Evolutionary conservation across 2,797 vertebrate species (phyloP), one percentile per base, ranked within the genome.

Genomic region (Anas bernieri): DNA sequence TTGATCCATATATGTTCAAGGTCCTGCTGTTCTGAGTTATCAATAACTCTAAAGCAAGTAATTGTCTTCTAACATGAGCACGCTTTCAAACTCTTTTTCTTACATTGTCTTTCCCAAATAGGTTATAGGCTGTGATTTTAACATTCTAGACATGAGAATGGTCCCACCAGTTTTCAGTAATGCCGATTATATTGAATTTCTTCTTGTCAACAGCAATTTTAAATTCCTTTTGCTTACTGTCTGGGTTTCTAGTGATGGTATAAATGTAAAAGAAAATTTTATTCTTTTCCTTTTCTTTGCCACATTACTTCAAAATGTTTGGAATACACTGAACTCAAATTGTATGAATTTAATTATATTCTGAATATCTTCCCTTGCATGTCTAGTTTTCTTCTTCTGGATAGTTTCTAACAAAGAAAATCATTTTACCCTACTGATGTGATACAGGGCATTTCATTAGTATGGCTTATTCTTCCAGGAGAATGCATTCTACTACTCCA

Each of bases 21-120:
- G 41, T 68, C 68, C 68, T 94, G 72, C 58, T 82, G 35, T 85
- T 94, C 80, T 82, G 62, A 91, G 59, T 93, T 95, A 77, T 85
- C 75, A 62, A 28, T 67, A 90, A 68, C 43, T 84, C 63, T 41
- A 90, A 85, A 91, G 20, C 22, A 84, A 82, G 12, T 77, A 92
- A 92, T 87, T 93, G 28, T 12, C 41, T 87, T 85, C 81, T 72
- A 80, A 84, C 90, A 54, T 2, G 28, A 80, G 12, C 41, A 85
- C 14, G 15, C 10, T 70, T 85, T 12, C 41, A 80, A 46, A 1
- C 8, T 67, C 25, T 82, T 76, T 92, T 86, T 61, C 52, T 62
- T 76, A 50, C 8, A 22, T 9, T 83, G 7, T 17, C 28, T 74
- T 91, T 84, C 9, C 15, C 48, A 77, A 76, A 64, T 10, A 67